Conservation (phyloP, 2,113 vertebrate genomes). For the Ranitomeya variabilis region DNA sequence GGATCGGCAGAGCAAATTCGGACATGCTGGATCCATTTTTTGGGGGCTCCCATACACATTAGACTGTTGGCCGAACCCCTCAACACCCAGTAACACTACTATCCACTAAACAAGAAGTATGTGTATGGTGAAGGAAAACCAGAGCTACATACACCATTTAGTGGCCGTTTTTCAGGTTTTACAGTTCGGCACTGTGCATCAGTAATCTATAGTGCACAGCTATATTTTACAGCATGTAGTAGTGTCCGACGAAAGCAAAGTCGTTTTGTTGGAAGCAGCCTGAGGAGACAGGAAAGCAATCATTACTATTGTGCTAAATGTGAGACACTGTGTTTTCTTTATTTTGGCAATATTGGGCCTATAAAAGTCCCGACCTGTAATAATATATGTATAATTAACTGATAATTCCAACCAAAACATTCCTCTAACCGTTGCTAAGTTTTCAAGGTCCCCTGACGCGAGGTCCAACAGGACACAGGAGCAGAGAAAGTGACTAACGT, state of each 20-base stretch:
- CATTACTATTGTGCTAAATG: background rate
- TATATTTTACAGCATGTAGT: background rate
- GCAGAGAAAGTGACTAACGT: background rate
- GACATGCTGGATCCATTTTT: no score
- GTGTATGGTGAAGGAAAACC: no score
- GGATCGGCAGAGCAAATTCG: no score
- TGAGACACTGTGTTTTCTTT: background rate
- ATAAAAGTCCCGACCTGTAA: background rate
- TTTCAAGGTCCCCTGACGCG: background rate
- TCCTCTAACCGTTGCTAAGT: background rate
- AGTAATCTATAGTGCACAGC: background rate
- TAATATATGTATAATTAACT: background rate
- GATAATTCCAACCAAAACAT: conserved; percentile 12
- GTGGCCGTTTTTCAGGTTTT: no score
- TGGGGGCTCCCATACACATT: no score
- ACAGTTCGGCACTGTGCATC: background rate
- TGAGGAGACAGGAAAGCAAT: background rate
- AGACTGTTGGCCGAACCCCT: no score
- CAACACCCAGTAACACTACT: no score
- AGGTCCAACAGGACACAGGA: background rate
- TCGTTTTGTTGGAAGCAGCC: background rate
- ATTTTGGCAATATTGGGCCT: background rate
- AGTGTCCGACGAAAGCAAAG: background rate
- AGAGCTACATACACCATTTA: no score
- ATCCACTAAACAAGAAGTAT: no score